These are phyloP conservation scores for Gibbula magus DNA, from an alignment of 2,888 invertebrate genomes.

Conservation along the genomic window DNA sequence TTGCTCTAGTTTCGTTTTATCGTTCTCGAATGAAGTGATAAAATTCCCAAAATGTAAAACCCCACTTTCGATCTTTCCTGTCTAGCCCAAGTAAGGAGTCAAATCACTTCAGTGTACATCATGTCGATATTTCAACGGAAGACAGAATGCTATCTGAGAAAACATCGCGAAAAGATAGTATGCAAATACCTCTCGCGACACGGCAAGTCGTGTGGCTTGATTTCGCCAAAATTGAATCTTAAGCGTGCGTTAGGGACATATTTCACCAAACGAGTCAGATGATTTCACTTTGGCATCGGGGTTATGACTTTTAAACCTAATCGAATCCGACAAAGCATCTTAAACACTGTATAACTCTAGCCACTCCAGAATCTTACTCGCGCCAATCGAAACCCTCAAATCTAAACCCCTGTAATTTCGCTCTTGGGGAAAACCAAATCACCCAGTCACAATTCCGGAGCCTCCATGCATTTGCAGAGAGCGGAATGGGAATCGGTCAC, in stretches of 20 bases:
- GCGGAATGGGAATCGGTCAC: neutral
- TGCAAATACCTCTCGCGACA: neutral
- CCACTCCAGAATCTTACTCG: neutral
- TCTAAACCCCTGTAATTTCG: conserved; percentile 8
- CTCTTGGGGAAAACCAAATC: neutral
- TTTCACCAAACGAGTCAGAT: neutral
- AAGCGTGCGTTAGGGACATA: conserved; percentile 10
- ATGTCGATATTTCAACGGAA: neutral
- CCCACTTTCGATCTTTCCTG: too few relatives aligned
- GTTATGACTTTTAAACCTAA: conserved; percentile 11
- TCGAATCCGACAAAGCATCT: neutral
- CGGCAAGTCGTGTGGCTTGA: conserved; percentile 4
- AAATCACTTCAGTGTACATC: too few relatives aligned
- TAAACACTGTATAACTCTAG: neutral
- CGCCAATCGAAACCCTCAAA: conserved; percentile 1
- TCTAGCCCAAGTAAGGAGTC: too few relatives aligned
- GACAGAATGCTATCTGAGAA: neutral
- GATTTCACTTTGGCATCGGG: conserved; percentile 2
- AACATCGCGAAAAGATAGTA: neutral
- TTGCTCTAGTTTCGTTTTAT: too few relatives aligned
- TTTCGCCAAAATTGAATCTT: conserved; percentile 16
- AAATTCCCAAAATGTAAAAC: too few relatives aligned
- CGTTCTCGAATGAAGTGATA: too few relatives aligned
- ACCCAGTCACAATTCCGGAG: neutral
- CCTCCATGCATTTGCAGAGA: neutral